Conservation (phyloP, 2,888 invertebrate genomes). For the Hybos culiciformis region DNA sequence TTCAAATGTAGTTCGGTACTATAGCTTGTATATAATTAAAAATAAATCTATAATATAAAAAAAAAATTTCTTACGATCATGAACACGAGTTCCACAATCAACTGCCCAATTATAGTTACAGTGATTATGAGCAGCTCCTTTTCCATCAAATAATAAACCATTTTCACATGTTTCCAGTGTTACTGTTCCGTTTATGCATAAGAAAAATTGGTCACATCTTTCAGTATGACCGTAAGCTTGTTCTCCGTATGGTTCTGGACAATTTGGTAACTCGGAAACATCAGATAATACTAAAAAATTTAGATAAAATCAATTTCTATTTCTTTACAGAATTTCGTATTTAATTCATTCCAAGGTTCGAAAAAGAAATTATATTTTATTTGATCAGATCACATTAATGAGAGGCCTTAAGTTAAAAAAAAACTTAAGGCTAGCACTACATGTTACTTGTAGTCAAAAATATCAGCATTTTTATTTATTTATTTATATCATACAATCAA, state of each 20-base stretch:
- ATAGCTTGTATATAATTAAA: not conserved
- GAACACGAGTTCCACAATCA: conserved; percentile 66
- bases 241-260: conserved; percentile 69
- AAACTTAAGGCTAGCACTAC: too few species aligned
- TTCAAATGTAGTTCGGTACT: not conserved
- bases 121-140: conserved; percentile 78
- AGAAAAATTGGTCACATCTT: conserved; percentile 76
- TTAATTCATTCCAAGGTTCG: too few species aligned
- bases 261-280: conserved; percentile 52
- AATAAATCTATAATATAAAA: not conserved
- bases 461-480: too few species aligned
- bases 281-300: conserved; percentile 44
- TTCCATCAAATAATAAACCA: conserved; percentile 80
- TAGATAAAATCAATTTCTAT: conserved; percentile 11
- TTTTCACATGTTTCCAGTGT: conserved; percentile 86
- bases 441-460: too few species aligned
- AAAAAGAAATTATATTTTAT: too few species aligned
- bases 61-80: conserved; percentile 50
- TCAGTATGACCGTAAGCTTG: conserved; percentile 78
- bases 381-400: too few species aligned
- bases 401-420: too few species aligned
- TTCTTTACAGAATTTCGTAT: too few species aligned
- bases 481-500: too few species aligned
- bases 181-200: conserved; percentile 80
- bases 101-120: conserved; percentile 93